A percentile compares a stretch with the other conserved stretches of the same genome.
Evolutionary conservation across 2,113 vertebrate genomes (phyloP).

Genomic region (Cottus gobio): DNA sequence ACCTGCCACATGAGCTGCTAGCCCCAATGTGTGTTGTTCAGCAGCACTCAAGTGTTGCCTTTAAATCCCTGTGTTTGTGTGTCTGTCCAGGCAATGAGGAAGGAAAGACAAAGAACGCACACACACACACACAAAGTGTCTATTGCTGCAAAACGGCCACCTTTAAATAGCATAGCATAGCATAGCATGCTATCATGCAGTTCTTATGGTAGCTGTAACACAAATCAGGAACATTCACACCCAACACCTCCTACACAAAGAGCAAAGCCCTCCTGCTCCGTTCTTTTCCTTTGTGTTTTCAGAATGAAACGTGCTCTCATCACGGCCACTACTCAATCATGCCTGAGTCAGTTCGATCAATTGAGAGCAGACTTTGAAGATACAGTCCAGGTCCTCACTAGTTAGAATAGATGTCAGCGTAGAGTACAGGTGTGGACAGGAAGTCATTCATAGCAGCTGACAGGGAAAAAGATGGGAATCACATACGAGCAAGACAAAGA

Average conservation of each 20-base stretch:
- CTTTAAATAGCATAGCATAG: neutral
- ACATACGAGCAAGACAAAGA: neutral
- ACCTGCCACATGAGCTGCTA: too few relatives aligned
- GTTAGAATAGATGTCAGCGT: neutral
- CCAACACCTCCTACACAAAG: neutral
- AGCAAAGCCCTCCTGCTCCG: neutral
- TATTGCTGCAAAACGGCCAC: neutral
- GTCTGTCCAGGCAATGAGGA: too few relatives aligned
- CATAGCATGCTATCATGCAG: too few relatives aligned
- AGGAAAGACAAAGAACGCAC: neutral
- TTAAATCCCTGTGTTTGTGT: too few relatives aligned
- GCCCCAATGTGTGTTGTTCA: too few relatives aligned
- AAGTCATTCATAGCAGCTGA: constrained; percentile 1
- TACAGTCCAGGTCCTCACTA: neutral
- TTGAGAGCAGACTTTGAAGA: neutral
- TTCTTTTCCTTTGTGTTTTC: neutral
- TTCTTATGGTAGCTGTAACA: neutral
- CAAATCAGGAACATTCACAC: neutral
- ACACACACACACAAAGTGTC: too few relatives aligned
- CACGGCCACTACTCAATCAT: neutral
- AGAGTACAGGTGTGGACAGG: neutral
- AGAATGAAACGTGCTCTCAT: neutral
- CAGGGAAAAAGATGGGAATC: neutral
- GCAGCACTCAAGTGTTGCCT: too few relatives aligned
- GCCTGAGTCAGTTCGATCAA: neutral